phyloP scores from a whole-genome alignment of 2,797 vertebrate genomes.

The Dromococcyx pavoninus region DNA sequence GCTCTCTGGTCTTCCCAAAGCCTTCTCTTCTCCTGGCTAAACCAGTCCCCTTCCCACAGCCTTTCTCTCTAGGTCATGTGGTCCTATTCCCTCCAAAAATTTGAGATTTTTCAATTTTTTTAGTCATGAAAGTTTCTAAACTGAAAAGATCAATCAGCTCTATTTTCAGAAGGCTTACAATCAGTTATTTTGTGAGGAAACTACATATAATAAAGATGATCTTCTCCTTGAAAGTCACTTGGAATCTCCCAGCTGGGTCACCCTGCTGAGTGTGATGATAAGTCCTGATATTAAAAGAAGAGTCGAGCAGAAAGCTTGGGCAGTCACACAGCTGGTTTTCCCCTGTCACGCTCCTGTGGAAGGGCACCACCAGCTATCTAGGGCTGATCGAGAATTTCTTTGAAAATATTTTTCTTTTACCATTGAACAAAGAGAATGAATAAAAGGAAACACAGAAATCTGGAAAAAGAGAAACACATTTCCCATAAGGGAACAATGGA shows the following conservation, averaged over 20 bases:
- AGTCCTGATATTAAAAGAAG: background rate
- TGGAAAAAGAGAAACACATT: background rate
- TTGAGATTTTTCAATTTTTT: background rate
- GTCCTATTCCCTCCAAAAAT: background rate
- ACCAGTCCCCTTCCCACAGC: background rate
- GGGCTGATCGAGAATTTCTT: background rate
- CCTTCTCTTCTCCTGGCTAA: background rate
- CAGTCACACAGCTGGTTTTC: background rate
- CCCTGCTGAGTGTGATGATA: background rate
- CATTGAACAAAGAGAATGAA: background rate
- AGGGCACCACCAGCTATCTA: background rate
- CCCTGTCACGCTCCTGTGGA: background rate
- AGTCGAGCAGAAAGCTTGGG: background rate
- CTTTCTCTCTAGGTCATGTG: background rate
- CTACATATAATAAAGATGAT: background rate
- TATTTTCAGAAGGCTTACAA: background rate
- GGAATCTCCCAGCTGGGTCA: background rate
- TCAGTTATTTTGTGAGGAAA: background rate
- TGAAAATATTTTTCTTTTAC: background rate
- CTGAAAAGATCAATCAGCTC: background rate
- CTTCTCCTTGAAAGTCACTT: conserved; percentile 2
- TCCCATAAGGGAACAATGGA: background rate
- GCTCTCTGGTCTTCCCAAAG: background rate
- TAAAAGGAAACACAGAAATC: background rate
- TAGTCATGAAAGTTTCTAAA: background rate